These are phyloP conservation scores for Himalopsyche tibetana DNA, from an alignment of 2,888 invertebrate genomes.

Conservation along the genomic window DNA sequence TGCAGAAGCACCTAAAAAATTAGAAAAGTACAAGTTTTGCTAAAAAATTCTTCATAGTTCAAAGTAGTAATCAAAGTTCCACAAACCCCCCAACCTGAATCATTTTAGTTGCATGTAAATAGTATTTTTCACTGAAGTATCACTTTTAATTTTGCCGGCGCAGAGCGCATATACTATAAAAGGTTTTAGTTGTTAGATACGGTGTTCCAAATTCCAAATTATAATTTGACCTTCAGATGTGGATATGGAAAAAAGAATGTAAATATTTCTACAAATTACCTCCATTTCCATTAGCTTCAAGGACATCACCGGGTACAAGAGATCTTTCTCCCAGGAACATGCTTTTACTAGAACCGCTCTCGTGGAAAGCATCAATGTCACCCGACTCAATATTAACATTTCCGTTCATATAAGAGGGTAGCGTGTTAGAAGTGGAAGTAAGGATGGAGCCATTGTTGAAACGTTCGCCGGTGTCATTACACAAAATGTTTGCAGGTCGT, in stretches of 20 bases:
- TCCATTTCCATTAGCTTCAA: conserved; percentile 37
- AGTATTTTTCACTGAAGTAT: too few relatives aligned
- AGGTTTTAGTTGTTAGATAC: too few relatives aligned
- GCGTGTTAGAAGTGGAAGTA: conserved; percentile 45
- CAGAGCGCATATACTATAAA: too few relatives aligned
- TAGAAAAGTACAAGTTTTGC: background rate
- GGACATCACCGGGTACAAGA: conserved; percentile 49
- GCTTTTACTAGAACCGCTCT: conserved; percentile 48
- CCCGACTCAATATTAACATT: conserved; percentile 46
- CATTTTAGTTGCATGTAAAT: too few relatives aligned
- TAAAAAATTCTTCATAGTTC: too few relatives aligned
- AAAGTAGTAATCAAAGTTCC: too few relatives aligned
- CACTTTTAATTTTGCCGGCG: too few relatives aligned
- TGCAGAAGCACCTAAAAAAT: conserved; percentile 36
- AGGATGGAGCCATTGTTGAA: conserved; percentile 54
- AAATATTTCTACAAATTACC: too few relatives aligned
- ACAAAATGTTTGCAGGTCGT: conserved; percentile 38
- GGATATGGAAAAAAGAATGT: too few relatives aligned
- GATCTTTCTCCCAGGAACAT: conserved; percentile 52
- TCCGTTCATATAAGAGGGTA: conserved; percentile 48
- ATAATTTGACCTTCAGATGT: too few relatives aligned
- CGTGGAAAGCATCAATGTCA: conserved; percentile 53
- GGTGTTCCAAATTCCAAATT: too few relatives aligned
- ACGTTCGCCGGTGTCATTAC: conserved; percentile 52
- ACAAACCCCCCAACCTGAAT: too few relatives aligned